A percentile compares a stretch with the other conserved stretches of the same genome.
These are phyloP conservation scores for Lytechinus pictus DNA, from an alignment of 35 echinoderm and acorn worm genomes.

Conservation along the genomic window DNA sequence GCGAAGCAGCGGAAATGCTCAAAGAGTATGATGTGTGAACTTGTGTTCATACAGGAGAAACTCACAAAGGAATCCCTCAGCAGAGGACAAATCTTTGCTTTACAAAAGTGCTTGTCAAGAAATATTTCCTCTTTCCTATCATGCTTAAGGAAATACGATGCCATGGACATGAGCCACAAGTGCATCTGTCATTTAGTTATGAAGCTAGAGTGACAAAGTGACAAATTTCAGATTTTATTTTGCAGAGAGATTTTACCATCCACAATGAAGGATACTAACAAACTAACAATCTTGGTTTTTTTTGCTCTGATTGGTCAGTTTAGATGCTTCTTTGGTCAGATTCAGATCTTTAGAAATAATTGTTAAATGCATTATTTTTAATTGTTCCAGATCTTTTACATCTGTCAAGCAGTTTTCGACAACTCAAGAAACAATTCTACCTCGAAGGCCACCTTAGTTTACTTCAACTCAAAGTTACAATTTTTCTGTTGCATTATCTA, in stretches of 20 bases:
- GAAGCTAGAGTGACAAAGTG: not conserved
- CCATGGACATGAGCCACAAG: slow-evolving; percentile 5
- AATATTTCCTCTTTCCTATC: not conserved
- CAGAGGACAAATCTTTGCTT: slow-evolving; percentile 45
- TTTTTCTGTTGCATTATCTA: not conserved
- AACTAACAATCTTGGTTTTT: not conserved
- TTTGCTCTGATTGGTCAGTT: not conserved
- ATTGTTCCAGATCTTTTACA: not conserved
- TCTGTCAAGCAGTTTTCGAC: not conserved
- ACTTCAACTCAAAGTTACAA: not conserved
- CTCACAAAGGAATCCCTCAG: slow-evolving; percentile 27
- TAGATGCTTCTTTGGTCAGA: not conserved
- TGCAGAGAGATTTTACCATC: not conserved
- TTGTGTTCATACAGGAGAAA: not conserved
- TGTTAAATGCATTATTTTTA: not conserved
- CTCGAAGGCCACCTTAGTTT: slow-evolving; percentile 4
- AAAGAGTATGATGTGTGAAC: not conserved
- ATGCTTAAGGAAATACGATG: not conserved
- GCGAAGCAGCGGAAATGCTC: not conserved
- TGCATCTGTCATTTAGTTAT: not conserved
- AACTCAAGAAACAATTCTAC: not conserved
- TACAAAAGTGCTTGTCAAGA: not conserved
- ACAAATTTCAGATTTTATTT: not conserved
- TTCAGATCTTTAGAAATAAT: not conserved
- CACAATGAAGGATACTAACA: not conserved